phyloP scores from a whole-genome alignment of 2,888 invertebrate genomes.

The Disparrhopalites patrizii region DNA sequence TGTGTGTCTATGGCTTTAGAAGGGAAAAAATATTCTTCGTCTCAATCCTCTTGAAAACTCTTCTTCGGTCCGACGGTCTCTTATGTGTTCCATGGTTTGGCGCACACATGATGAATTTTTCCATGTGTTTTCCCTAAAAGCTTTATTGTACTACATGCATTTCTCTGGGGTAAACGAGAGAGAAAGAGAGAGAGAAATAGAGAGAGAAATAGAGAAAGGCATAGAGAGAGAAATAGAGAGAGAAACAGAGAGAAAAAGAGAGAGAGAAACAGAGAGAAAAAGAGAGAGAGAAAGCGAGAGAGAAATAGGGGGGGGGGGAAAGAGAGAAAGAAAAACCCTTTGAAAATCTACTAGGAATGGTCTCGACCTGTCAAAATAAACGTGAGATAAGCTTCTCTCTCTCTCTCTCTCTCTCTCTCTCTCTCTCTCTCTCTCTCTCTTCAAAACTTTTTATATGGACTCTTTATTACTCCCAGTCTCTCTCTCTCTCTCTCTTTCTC shows the following conservation, averaged over 20 bases:
- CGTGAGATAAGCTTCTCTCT: conserved; percentile 36
- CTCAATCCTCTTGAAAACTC: no score
- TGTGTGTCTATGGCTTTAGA: no score
- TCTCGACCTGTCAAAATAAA: conserved; percentile 37
- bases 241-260: background rate
- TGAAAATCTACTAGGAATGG: conserved; percentile 37
- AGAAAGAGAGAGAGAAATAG: background rate
- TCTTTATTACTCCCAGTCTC: no score
- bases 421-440: no score
- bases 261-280: background rate
- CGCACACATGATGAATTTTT: conserved; percentile 26
- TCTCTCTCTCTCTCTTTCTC: no score
- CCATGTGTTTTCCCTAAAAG: background rate
- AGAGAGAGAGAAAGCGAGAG: conserved; percentile 4
- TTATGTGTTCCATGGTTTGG: conserved; percentile 22
- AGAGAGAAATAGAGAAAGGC: background rate
- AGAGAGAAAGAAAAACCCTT: conserved; percentile 14
- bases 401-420: no score
- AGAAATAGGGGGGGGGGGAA: background rate
- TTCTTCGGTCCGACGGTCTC: conserved; percentile 1
- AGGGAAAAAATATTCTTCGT: no score
- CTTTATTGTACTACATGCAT: conserved; percentile 6
- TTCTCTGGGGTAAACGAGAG: background rate
- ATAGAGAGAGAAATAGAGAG: conserved; percentile 6
- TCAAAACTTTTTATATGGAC: no score